Conservation (phyloP, 2,797 vertebrate genomes). For the Denticeps clupeoides region DNA sequence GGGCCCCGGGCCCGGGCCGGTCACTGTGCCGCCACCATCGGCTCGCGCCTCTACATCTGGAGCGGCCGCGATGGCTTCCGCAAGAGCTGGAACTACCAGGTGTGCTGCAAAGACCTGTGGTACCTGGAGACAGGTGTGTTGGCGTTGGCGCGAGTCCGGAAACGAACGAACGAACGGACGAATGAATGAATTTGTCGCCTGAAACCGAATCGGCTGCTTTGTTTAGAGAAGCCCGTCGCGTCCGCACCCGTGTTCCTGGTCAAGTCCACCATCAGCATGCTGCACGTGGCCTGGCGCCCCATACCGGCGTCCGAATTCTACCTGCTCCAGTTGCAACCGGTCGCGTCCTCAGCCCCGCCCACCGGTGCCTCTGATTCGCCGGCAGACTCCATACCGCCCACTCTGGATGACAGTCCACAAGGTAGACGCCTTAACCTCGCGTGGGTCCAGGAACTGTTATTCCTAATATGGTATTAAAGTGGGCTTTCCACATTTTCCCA, state of each 20-base stretch:
- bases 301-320: constrained; percentile 85
- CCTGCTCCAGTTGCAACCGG: constrained; percentile 78
- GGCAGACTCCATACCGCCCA: constrained; percentile 1
- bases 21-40: constrained; percentile 75
- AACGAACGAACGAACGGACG: too few relatives aligned
- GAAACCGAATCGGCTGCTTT: constrained; percentile 12
- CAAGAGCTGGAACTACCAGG: constrained; percentile 90
- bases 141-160: too few relatives aligned
- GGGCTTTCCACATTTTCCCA: too few relatives aligned
- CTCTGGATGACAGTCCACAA: background rate
- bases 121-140: constrained; percentile 86
- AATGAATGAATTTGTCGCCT: too few relatives aligned
- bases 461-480: too few relatives aligned
- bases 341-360: constrained; percentile 28
- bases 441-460: too few relatives aligned
- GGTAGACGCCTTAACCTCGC: background rate
- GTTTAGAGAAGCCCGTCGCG: constrained; percentile 70
- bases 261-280: constrained; percentile 83
- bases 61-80: constrained; percentile 91
- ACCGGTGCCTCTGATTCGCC: background rate
- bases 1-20: constrained; percentile 80
- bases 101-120: constrained; percentile 98
- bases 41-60: constrained; percentile 88
- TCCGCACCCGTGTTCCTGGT: constrained; percentile 83
- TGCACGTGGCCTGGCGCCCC: constrained; percentile 92